Base-by-base conservation (phyloP, 2,888 invertebrate species). In the Boloria euphrosyne region DNA sequence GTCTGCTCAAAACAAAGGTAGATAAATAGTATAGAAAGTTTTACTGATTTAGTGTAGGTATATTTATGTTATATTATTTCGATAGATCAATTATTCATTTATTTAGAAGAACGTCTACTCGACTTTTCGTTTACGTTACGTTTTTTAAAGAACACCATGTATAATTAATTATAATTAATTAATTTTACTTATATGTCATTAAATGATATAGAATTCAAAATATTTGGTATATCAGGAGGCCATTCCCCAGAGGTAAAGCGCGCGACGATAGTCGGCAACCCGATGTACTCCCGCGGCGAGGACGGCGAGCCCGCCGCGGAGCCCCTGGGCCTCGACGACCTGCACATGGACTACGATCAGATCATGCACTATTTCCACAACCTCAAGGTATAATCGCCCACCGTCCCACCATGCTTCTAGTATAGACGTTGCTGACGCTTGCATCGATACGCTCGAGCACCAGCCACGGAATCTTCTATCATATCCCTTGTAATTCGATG, bases 311-410 rank as follows among this genome's bases (percentile, higher is more conserved):
- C 82, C 84, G 70, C 83, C 68, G 71, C 71, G 73, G 95, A 95
- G 76, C 87, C 94, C 74, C 94, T 95, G 69, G 95, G 94, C 59
- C 92, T 97, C 76, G 97, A 97, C 87, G 96, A 97, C 86, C 94
- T 97, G 73, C 97, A 97, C 83, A 97, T 98, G 97, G 97, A 98
- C 92, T 98, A 98, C 92, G 98, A 98, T 87, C 98, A 98, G 93
- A 97, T 99, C 89, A 97, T 98, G 97, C 97, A 98, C 87, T 98
- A 98, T 92, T 98, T 99, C 94, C 98, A 98, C 93, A 98, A 98
- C 94, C 94, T 99, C 84, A 98, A 98, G 94, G 98, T 98, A 94
- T 90, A 91, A 85, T 72, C 74, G 76, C 75, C 79, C 83, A 78
- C 83, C 85, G 85, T 80, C 84, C 82, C 84, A 82, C 82, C 84